Percentiles rank a stretch among this genome's conserved stretches.
Conservation (phyloP, 2,888 invertebrate species). For the Parochlus steinenii region DNA sequence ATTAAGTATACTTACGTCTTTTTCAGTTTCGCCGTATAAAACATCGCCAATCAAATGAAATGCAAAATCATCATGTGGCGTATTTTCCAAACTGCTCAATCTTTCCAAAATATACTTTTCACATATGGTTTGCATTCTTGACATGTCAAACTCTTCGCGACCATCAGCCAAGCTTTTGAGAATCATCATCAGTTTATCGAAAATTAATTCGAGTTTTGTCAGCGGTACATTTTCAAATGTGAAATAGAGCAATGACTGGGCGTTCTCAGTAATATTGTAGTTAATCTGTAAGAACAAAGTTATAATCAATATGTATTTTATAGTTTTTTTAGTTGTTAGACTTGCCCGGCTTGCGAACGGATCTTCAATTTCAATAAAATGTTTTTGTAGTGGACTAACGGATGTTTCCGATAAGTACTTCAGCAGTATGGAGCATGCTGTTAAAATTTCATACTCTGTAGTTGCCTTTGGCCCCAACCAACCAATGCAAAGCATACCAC, state of each 20-base stretch:
- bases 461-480: constrained; percentile 61
- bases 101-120: constrained; percentile 51
- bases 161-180: constrained; percentile 32
- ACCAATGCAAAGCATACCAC: constrained; percentile 58
- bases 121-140: constrained; percentile 53
- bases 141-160: constrained; percentile 49
- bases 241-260: constrained; percentile 49
- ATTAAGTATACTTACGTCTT: constrained; percentile 42
- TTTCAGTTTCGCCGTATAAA: constrained; percentile 56
- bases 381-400: constrained; percentile 65
- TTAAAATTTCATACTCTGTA: constrained; percentile 38
- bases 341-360: constrained; percentile 63
- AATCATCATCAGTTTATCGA: constrained; percentile 35
- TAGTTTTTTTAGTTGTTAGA: constrained; percentile 4
- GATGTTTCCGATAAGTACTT: constrained; percentile 79
- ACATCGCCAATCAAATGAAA: constrained; percentile 67
- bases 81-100: constrained; percentile 53
- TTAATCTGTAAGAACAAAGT: constrained; percentile 36
- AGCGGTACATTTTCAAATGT: constrained; percentile 60
- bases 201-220: constrained; percentile 43
- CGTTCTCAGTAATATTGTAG: constrained; percentile 54
- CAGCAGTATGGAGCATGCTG: constrained; percentile 49
- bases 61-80: constrained; percentile 61
- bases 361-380: constrained; percentile 67
- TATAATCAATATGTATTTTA: too few species aligned